Conservation (phyloP, 2,113 vertebrate species). For the Centrocercus urophasianus region DNA sequence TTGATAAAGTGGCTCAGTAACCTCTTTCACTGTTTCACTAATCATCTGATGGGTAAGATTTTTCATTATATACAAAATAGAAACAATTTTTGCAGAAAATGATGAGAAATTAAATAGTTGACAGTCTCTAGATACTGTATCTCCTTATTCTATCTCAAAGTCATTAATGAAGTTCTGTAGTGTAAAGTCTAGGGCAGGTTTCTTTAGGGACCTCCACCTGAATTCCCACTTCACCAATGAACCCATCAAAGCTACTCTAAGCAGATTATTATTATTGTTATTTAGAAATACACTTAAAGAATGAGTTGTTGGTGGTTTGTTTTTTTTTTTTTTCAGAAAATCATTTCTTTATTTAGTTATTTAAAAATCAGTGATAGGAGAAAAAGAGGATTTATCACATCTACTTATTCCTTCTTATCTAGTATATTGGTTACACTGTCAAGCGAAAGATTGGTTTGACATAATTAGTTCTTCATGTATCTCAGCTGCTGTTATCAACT, state of each 20-base stretch:
- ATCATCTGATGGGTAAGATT: background rate
- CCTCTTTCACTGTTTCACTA: background rate
- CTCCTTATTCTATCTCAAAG: background rate
- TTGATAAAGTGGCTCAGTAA: background rate
- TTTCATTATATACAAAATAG: background rate
- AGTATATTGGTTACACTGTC: background rate
- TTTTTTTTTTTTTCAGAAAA: background rate
- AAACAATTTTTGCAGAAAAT: background rate
- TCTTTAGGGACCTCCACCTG: background rate
- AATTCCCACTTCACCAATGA: background rate
- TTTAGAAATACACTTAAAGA: background rate
- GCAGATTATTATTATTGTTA: background rate
- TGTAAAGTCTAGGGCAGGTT: background rate
- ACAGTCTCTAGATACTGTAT: background rate
- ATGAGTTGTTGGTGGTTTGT: background rate
- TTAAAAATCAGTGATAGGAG: background rate
- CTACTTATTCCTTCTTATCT: background rate
- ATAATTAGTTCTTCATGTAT: constrained; percentile 22
- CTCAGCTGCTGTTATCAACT: constrained; percentile 16
- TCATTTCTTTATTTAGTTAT: background rate
- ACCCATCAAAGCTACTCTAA: background rate
- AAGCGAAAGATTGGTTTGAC: background rate
- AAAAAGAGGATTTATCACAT: background rate
- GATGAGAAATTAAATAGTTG: background rate
- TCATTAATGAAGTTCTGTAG: background rate